These are phyloP conservation scores for Seira sanloemensis DNA, from an alignment of 2,888 invertebrate species.

Conservation along the genomic window DNA sequence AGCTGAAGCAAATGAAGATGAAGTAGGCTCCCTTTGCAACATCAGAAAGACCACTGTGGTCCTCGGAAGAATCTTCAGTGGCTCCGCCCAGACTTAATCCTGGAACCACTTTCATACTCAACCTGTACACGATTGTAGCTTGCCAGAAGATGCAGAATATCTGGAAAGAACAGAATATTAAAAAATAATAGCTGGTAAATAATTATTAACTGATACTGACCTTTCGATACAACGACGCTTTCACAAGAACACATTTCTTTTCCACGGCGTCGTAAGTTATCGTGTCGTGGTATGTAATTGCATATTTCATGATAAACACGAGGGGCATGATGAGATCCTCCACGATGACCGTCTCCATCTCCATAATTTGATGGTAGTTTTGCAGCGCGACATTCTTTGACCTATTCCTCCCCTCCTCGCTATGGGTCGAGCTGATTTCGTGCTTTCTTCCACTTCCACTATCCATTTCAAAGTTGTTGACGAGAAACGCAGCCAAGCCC, in stretches of 20 bases:
- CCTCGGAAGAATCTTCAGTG: background rate
- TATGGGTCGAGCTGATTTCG: background rate
- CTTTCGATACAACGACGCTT: slow-evolving; percentile 15
- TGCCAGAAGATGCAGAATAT: slow-evolving; percentile 25
- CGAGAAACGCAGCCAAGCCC: slow-evolving; percentile 30
- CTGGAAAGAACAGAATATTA: slow-evolving; percentile 6
- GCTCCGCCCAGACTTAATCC: background rate
- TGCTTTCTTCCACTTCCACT: background rate
- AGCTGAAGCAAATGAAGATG: slow-evolving; percentile 25
- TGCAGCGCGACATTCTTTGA: background rate
- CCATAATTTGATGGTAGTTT: slow-evolving; percentile 15
- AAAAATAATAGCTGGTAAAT: background rate
- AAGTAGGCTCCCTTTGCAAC: slow-evolving; percentile 41
- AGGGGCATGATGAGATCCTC: slow-evolving; percentile 46
- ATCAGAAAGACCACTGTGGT: background rate
- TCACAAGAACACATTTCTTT: slow-evolving; percentile 8
- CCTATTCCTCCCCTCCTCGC: background rate
- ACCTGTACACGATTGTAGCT: slow-evolving; percentile 7
- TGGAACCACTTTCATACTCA: slow-evolving; percentile 34
- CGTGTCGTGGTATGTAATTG: slow-evolving; percentile 18
- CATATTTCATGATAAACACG: slow-evolving; percentile 31
- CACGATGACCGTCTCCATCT: slow-evolving; percentile 35
- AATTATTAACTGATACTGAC: slow-evolving; percentile 21
- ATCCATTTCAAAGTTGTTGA: slow-evolving; percentile 16
- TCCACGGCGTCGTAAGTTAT: slow-evolving; percentile 21